phyloP scores from a whole-genome alignment of 2,888 invertebrate species.

The Acanthosepion esculentum region DNA sequence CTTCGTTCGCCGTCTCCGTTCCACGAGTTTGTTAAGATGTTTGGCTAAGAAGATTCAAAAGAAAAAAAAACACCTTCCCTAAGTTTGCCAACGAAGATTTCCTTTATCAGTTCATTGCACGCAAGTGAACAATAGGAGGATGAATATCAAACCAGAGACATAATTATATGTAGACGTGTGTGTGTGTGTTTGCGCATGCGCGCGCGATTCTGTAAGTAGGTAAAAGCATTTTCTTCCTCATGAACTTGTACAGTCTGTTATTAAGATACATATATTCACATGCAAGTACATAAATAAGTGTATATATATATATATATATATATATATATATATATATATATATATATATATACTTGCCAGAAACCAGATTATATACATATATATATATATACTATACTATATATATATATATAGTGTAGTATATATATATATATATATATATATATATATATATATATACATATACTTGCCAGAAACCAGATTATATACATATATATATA shows the following conservation, averaged over 20 bases:
- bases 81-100: background rate
- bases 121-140: too few relatives aligned
- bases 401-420: background rate
- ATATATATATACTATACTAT: background rate
- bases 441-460: too few relatives aligned
- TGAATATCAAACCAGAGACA: background rate
- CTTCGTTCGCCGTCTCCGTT: too few relatives aligned
- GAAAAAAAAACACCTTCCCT: too few relatives aligned
- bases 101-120: background rate
- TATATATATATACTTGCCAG: too few relatives aligned
- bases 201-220: too few relatives aligned
- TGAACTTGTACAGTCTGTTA: too few relatives aligned
- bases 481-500: background rate
- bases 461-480: too few relatives aligned
- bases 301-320: background rate
- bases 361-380: too few relatives aligned
- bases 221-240: too few relatives aligned
- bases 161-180: background rate
- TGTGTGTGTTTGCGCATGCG: background rate
- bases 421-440: background rate
- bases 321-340: background rate
- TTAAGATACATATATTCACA: background rate
- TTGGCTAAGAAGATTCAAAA: too few relatives aligned
- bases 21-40: too few relatives aligned
- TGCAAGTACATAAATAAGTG: background rate